Percentiles rank a stretch among this genome's conserved stretches.
phyloP scores from a whole-genome alignment of 2,888 invertebrate species.

The Metopia argyrocephala region DNA sequence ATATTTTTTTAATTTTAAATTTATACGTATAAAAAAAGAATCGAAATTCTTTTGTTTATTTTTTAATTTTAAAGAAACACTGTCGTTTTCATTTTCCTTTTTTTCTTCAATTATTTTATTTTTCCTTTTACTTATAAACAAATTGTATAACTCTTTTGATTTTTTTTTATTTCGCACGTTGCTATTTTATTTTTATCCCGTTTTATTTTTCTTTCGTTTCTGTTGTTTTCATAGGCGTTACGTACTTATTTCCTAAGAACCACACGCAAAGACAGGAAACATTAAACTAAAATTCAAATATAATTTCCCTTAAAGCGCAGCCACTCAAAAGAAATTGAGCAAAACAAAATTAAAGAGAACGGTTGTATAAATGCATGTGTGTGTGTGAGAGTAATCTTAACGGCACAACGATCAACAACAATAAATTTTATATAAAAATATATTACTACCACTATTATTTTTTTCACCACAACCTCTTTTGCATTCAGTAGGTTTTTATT shows the following conservation, averaged over 20 bases:
- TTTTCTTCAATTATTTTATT: neutral
- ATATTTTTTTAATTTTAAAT: neutral
- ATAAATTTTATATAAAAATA: slow-evolving; percentile 24
- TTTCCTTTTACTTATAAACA: slow-evolving; percentile 26
- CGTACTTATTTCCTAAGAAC: slow-evolving; percentile 61
- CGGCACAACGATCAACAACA: slow-evolving; percentile 55
- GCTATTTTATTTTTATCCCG: slow-evolving; percentile 32
- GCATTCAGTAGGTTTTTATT: neutral
- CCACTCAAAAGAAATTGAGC: slow-evolving; percentile 28
- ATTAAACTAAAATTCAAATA: slow-evolving; percentile 70
- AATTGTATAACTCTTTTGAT: slow-evolving; percentile 5
- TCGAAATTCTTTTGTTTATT: neutral
- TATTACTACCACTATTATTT: slow-evolving; percentile 8
- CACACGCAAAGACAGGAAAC: slow-evolving; percentile 72
- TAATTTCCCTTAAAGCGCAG: slow-evolving; percentile 50
- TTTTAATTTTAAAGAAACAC: neutral
- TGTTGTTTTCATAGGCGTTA: slow-evolving; percentile 8
- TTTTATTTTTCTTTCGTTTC: slow-evolving; percentile 35
- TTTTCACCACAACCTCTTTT: neutral
- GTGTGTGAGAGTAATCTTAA: slow-evolving; percentile 51
- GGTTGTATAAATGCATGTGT: neutral
- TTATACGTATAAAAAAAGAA: neutral
- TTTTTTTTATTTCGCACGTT: slow-evolving; percentile 32
- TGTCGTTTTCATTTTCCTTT: neutral
- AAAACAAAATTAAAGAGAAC: neutral